Evolutionary conservation across 2,797 vertebrate genomes (phyloP).

Genomic region (Buphagus erythrorhynchus): DNA sequence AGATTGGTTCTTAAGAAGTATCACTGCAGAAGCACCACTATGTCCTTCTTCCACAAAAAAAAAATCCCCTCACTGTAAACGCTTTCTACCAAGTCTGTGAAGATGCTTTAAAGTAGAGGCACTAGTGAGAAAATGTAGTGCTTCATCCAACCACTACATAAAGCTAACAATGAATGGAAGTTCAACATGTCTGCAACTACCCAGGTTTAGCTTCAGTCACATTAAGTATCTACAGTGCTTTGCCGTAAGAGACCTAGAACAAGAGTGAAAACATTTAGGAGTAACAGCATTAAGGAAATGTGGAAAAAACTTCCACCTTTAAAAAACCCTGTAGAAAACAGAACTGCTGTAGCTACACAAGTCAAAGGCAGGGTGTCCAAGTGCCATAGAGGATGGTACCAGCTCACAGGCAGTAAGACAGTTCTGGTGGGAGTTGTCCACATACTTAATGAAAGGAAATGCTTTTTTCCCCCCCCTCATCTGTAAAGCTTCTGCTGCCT

Average conservation of each 20-base stretch:
- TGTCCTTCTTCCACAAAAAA: background rate
- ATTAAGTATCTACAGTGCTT: background rate
- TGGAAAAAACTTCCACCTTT: background rate
- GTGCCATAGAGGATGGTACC: rapidly evolving
- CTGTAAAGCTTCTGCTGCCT: background rate
- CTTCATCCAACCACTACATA: background rate
- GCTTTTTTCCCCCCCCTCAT: rapidly evolving
- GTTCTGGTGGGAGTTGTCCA: background rate
- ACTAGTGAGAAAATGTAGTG: background rate
- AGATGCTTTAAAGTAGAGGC: background rate
- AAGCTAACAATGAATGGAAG: rapidly evolving
- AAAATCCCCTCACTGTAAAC: background rate
- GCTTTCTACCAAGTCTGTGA: background rate
- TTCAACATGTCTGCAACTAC: background rate
- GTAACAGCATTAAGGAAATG: background rate
- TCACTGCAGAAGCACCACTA: background rate
- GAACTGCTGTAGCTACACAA: background rate
- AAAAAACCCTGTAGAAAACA: background rate
- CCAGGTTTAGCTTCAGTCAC: background rate
- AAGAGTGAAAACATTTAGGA: background rate
- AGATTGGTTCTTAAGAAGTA: background rate
- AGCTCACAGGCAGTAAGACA: background rate
- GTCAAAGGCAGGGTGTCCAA: background rate
- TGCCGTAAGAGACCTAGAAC: background rate
- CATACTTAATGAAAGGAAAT: background rate